These are phyloP conservation scores for Anneissia japonica DNA, from an alignment of 35 echinoderm and acorn worm genomes.

Conservation along the genomic window DNA sequence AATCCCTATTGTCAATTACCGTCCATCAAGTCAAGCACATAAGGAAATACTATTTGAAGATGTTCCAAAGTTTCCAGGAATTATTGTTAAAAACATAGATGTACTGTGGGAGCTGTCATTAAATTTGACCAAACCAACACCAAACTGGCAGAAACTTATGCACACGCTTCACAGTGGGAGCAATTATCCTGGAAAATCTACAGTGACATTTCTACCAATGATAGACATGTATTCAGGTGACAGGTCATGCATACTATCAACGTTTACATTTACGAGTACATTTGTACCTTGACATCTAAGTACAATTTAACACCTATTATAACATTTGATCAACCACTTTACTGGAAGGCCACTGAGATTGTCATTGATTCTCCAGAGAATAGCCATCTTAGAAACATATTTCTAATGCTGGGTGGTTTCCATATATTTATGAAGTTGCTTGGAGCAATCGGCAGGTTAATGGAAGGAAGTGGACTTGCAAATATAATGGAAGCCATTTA, in stretches of 20 bases:
- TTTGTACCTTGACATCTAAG: slow-evolving; percentile 23
- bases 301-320: neutral
- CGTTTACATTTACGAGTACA: slow-evolving; percentile 39
- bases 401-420: neutral
- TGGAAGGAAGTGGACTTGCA: slow-evolving; percentile 18
- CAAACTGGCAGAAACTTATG: slow-evolving; percentile 44
- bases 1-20: too few species aligned
- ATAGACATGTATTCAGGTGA: slow-evolving; percentile 44
- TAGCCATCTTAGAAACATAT: neutral
- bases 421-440: slow-evolving; percentile 17
- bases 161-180: slow-evolving; percentile 22
- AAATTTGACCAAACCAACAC: neutral
- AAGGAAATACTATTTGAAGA: too few species aligned
- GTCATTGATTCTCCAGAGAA: neutral
- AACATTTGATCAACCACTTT: slow-evolving; percentile 11
- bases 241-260: slow-evolving; percentile 49
- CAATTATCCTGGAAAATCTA: slow-evolving; percentile 38
- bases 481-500: neutral
- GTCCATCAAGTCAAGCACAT: too few species aligned
- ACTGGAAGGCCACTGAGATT: neutral
- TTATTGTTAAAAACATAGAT: too few species aligned
- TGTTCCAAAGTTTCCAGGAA: too few species aligned
- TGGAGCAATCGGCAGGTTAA: slow-evolving; percentile 19
- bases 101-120: slow-evolving; percentile 8
- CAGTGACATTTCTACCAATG: slow-evolving; percentile 43